Evolutionary conservation across 2,888 invertebrate species (phyloP).

Genomic region (Phlogophora meticulosa): DNA sequence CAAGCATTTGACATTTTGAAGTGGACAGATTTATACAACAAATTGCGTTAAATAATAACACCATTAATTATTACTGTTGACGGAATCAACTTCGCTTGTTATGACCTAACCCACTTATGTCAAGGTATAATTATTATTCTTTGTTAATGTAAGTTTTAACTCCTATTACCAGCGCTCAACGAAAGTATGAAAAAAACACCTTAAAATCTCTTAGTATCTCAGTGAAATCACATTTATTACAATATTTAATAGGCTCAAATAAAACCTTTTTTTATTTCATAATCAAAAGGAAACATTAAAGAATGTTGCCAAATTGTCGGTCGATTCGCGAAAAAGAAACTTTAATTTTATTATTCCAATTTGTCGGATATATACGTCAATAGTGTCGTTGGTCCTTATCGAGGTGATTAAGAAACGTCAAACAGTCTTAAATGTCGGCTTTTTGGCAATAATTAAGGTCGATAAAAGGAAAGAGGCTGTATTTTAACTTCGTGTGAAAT

Average conservation of each 20-base stretch:
- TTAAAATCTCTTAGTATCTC: constrained; percentile 32
- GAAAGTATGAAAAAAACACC: constrained; percentile 37
- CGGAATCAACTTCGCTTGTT: constrained; percentile 47
- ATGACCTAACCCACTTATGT: constrained; percentile 59
- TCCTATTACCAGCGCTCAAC: constrained; percentile 29
- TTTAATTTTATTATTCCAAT: constrained; percentile 66
- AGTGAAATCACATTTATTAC: constrained; percentile 29
- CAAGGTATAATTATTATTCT: constrained; percentile 48
- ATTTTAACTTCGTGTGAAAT: constrained; percentile 69
- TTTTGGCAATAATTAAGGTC: constrained; percentile 61
- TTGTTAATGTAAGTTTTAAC: constrained; percentile 18
- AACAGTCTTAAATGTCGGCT: constrained; percentile 65
- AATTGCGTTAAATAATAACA: constrained; percentile 36
- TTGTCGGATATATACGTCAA: constrained; percentile 72
- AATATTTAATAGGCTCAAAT: constrained; percentile 45
- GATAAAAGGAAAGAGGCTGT: constrained; percentile 62
- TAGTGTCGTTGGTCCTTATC: constrained; percentile 69
- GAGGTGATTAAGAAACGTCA: constrained; percentile 70
- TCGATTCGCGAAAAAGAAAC: constrained; percentile 58
- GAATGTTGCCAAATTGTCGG: constrained; percentile 58
- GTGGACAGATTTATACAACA: constrained; percentile 61
- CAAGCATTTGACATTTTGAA: constrained; percentile 59
- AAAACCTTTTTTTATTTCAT: constrained; percentile 66
- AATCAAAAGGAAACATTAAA: constrained; percentile 71
- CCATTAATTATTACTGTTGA: constrained; percentile 62